Base-by-base conservation (phyloP, 2,888 invertebrate species). In the Acleris holmiana region DNA sequence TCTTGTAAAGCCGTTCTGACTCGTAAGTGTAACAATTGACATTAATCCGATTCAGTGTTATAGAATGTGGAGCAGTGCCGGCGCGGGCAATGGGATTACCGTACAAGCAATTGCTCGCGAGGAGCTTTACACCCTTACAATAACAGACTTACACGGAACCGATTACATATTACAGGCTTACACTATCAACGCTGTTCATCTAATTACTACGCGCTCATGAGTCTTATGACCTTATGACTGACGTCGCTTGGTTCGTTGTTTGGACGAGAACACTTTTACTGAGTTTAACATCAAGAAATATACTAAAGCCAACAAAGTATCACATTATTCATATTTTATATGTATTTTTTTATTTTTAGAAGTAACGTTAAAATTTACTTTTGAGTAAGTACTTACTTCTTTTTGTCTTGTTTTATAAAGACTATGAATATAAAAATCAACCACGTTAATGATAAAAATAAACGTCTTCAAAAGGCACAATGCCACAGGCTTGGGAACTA, bases 71-170 rank as follows among this genome's bases (percentile, higher is more conserved):
- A 65, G 55, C 60, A 59, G 55, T 25, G 53, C 51, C 59, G 19
- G 47, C 29, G 49, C 29, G 49, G 76, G 76, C 85, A 89, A 89
- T 88, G 77, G 85, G 87, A 88, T 89, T 89, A 88, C 76, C 70
- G 76, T 66, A 68, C 75, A 71, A 82, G 78, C 77, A 79, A 80
- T 85, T 79, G 77, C 75, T 71, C 61, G 69, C 59, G 68, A 54
- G 74, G 75, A 78, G 79, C 78, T 80, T 75, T 76, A 73, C 72
- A 74, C 68, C 70, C 72, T 70, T 68, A 67, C 68, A 71, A 74
- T 69, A 73, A 73, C 70, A 35, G 47, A 61, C 58, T 68, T 68
- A 68, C 59, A 61, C 47, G 59, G 53, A 61, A 55, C 41, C 67
- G 68, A 67, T 64, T 55, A 55, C 55, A 65, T 60, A 49, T 55